Percentiles rank a stretch among this genome's conserved stretches.
Evolutionary conservation across 1,140 invertebrate genomes (phyloP).

Genomic region (Achroia grisella): DNA sequence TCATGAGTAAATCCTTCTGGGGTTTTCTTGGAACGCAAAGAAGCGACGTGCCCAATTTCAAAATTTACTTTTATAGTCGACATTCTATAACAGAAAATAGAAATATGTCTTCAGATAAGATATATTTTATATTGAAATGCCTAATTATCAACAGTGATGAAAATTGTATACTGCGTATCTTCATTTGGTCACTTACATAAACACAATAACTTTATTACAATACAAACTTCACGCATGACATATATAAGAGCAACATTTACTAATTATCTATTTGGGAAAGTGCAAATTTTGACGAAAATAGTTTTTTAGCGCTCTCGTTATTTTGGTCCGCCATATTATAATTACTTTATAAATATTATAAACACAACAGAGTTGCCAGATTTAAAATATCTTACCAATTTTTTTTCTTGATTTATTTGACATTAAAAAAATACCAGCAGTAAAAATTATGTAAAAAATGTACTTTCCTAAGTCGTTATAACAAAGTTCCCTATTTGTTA

Average conservation of each 20-base stretch:
- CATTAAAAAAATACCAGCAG: no score
- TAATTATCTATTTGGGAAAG: constrained; percentile 27
- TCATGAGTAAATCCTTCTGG: constrained; percentile 96
- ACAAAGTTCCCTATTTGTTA: no score
- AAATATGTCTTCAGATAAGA: constrained; percentile 2
- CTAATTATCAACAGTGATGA: not conserved
- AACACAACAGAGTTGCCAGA: not conserved
- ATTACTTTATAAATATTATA: constrained; percentile 20
- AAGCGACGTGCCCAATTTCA: constrained; percentile 93
- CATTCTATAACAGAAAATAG: constrained; percentile 49
- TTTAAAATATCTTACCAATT: no score
- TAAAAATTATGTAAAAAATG: no score
- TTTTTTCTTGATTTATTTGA: no score
- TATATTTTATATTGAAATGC: constrained; percentile 1
- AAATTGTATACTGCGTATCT: not conserved
- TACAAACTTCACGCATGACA: constrained; percentile 19
- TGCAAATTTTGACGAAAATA: constrained; percentile 44
- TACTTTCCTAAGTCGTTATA: no score
- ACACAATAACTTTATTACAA: not conserved
- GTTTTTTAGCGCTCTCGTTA: constrained; percentile 71
- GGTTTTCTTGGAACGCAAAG: constrained; percentile 84
- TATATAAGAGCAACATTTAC: constrained; percentile 2
- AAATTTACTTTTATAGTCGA: constrained; percentile 89
- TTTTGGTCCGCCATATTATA: constrained; percentile 70
- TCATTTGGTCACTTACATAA: not conserved